These are phyloP conservation scores for Rissa tridactyla DNA, from an alignment of 2,113 vertebrate genomes.

Conservation along the genomic window DNA sequence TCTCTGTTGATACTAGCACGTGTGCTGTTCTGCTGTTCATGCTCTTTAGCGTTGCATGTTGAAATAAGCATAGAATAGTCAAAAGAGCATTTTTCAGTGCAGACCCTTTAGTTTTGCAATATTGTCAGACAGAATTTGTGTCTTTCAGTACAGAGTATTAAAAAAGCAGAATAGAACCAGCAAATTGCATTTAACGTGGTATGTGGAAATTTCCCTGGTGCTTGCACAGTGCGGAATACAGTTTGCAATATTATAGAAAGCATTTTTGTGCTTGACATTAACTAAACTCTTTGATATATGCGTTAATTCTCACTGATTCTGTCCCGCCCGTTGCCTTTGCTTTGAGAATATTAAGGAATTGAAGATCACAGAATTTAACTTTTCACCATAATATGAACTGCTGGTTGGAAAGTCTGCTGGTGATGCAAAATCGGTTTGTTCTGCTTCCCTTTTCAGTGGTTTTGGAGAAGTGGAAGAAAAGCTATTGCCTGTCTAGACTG, in stretches of 20 bases:
- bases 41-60: neutral
- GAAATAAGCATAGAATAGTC: neutral
- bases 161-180: neutral
- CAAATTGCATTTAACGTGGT: neutral
- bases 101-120: neutral
- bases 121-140: neutral
- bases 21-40: neutral
- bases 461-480: constrained; percentile 27
- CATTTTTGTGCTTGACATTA: neutral
- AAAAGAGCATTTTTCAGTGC: neutral
- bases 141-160: neutral
- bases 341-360: constrained; percentile 14
- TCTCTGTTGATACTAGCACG: neutral
- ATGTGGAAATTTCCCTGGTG: neutral
- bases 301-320: neutral
- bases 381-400: neutral
- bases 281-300: neutral
- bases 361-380: constrained; percentile 7
- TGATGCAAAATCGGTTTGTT: constrained; percentile 31
- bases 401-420: neutral
- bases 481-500: constrained; percentile 26
- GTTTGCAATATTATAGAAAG: neutral
- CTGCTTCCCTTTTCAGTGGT: constrained; percentile 31
- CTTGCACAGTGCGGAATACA: neutral
- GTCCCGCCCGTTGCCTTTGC: neutral